Base-by-base conservation (phyloP, 2,888 invertebrate species). In the Tholera decimalis region DNA sequence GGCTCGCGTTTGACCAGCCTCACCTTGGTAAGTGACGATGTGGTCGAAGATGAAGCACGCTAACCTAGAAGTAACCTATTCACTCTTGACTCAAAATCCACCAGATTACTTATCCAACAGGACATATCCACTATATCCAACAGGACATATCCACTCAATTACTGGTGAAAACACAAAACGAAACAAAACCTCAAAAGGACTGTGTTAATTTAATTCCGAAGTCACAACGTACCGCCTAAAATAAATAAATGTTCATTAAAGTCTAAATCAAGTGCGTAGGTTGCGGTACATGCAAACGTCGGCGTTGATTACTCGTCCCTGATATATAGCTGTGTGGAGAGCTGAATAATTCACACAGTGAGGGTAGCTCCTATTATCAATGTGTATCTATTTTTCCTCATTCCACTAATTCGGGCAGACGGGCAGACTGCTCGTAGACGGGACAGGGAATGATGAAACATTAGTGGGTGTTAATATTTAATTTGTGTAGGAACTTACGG, bases 191-290 rank as follows among this genome's bases (percentile, higher is more conserved):
- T 5, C 41, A 3, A 51, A 57, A 46, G 3, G n/a, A 33, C 49
- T 28, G 13, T 18, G n/a, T 37, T 72, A 69, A 69, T 49, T 69
- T 57, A 49, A 71, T 46, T 60, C 20, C 39, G 13, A 59, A 41
- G 46, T 35, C 39, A 51, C 30, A 24, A 44, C 43, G 56, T 30
- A 24, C 53, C 37, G 24, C 13, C 54, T 37, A 59, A 71, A 60
- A 66, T 72, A 74, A 72, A 74, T 74, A 77, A 66, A 77, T 66
- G 60, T 77, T 74, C 72, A 77, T 72, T 77, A 39, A 37, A 35
- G 30, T 53, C 60, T 65, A 71, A 74, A 77, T 65, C 67, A 67
- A 77, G 33, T 61, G 18, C 37, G 44, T 65, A 55, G 49, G 30
- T 15, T 41, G 64, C 39, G 65, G 59, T 55, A 43, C 67, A 60